phyloP scores from a whole-genome alignment of 2,888 invertebrate species.

The Drosophila merina region DNA sequence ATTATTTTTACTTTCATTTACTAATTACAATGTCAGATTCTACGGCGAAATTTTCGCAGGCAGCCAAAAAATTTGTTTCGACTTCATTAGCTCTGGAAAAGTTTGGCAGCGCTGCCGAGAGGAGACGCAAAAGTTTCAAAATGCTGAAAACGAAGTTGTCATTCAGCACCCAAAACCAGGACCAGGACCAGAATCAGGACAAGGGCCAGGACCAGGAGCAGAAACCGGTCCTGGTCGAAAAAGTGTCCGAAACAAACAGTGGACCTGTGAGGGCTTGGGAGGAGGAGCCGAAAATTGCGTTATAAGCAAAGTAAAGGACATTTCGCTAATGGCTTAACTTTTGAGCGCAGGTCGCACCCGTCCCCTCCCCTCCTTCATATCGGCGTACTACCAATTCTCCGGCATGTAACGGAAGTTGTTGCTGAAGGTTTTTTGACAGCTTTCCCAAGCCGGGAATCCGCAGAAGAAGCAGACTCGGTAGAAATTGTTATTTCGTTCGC shows the following conservation, averaged over 20 bases:
- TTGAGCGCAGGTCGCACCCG: slow-evolving; percentile 54
- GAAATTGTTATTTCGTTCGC: slow-evolving; percentile 41
- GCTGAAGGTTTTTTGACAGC: slow-evolving; percentile 74
- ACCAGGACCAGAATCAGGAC: slow-evolving; percentile 23
- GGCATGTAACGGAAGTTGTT: slow-evolving; percentile 71
- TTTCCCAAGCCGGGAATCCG: slow-evolving; percentile 14
- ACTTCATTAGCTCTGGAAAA: slow-evolving; percentile 74
- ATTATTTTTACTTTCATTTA: slow-evolving; percentile 23
- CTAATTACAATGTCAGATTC: slow-evolving; percentile 43
- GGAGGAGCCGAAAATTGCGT: slow-evolving; percentile 71
- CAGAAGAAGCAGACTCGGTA: slow-evolving; percentile 10
- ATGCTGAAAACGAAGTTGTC: slow-evolving; percentile 76
- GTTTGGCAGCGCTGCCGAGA: slow-evolving; percentile 55
- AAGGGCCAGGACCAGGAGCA: not conserved
- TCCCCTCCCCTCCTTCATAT: not conserved
- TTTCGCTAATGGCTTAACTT: slow-evolving; percentile 78
- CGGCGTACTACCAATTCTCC: slow-evolving; percentile 27
- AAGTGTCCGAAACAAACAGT: slow-evolving; percentile 72
- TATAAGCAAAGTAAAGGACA: slow-evolving; percentile 77
- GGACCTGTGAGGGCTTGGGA: slow-evolving; percentile 42
- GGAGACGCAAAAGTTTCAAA: slow-evolving; percentile 66
- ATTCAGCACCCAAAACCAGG: slow-evolving; percentile 60
- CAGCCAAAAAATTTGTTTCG: slow-evolving; percentile 60
- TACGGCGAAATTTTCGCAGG: slow-evolving; percentile 30
- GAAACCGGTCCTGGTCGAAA: slow-evolving; percentile 28